phyloP scores from a whole-genome alignment of 2,888 invertebrate genomes.

The Himalopsyche tibetana region DNA sequence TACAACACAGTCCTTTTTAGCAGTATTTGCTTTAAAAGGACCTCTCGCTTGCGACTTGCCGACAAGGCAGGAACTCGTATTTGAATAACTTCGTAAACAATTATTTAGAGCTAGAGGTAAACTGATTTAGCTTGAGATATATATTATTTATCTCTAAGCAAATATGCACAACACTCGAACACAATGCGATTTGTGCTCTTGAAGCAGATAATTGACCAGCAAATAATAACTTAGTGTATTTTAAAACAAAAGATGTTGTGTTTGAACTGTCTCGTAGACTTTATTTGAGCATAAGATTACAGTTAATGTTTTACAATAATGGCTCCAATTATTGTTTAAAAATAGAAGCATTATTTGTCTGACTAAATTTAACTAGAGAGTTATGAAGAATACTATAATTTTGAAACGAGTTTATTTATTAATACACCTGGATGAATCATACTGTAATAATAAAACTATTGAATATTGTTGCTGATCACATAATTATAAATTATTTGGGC shows the following conservation, averaged over 20 bases:
- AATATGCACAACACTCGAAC: neutral
- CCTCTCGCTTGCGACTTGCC: neutral
- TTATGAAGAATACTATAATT: no score
- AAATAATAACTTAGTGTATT: slow-evolving; percentile 3
- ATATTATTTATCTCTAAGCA: neutral
- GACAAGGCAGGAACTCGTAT: neutral
- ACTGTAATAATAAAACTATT: no score
- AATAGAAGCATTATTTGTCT: neutral
- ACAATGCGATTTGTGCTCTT: neutral
- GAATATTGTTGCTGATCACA: no score
- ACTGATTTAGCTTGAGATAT: neutral
- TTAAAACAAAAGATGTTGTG: neutral
- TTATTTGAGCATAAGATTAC: neutral
- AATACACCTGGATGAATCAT: no score
- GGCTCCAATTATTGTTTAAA: neutral
- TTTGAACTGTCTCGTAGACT: neutral
- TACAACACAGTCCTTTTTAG: neutral
- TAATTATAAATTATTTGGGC: no score
- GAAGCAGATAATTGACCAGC: slow-evolving; percentile 9
- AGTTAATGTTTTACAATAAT: neutral
- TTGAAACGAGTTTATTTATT: no score
- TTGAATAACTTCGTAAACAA: slow-evolving; percentile 19
- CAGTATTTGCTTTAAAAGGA: slow-evolving; percentile 16
- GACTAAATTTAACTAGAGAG: no score
- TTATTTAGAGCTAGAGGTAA: neutral